Conservation (phyloP, 23 tunicate genomes). For the Halocynthia aurantium region DNA sequence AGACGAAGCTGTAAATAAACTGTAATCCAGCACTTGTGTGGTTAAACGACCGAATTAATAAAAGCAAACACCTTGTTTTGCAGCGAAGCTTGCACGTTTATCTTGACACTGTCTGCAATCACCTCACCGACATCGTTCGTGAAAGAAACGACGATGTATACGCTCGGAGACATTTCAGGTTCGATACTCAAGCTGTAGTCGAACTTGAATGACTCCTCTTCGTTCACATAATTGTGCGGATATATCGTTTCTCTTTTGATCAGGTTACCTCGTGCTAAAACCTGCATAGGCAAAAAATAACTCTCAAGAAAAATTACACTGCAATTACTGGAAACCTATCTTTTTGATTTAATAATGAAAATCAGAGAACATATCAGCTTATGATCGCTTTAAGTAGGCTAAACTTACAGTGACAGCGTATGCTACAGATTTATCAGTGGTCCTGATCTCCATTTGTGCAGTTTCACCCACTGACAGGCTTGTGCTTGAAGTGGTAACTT, state of each 20-base stretch:
- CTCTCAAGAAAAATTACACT: no score
- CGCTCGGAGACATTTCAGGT: conserved; percentile 51
- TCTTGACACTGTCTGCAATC: conserved; percentile 56
- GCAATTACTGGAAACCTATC: no score
- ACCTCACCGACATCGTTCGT: conserved; percentile 68
- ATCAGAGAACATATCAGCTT: no score
- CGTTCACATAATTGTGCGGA: conserved; percentile 11
- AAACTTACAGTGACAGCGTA: conserved; percentile 39
- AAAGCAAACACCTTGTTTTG: conserved; percentile 49
- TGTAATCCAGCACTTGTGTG: no score
- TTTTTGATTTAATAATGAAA: no score
- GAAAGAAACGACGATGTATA: conserved; percentile 51
- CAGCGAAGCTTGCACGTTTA: conserved; percentile 42
- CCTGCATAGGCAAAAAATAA: background rate
- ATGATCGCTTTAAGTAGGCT: no score
- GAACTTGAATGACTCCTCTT: conserved; percentile 19
- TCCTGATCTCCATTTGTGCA: conserved; percentile 33
- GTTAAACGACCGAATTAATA: no score
- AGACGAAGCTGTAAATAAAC: no score
- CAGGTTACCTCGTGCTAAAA: conserved; percentile 43
- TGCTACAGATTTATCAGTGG: conserved; percentile 22
- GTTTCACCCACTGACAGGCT: conserved; percentile 30
- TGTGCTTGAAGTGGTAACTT: conserved; percentile 42
- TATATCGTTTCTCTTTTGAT: conserved; percentile 1
- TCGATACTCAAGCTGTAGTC: conserved; percentile 32